Percentiles rank a stretch among this genome's conserved stretches.
phyloP scores from a whole-genome alignment of 1,140 invertebrate genomes.

The Achroia grisella region DNA sequence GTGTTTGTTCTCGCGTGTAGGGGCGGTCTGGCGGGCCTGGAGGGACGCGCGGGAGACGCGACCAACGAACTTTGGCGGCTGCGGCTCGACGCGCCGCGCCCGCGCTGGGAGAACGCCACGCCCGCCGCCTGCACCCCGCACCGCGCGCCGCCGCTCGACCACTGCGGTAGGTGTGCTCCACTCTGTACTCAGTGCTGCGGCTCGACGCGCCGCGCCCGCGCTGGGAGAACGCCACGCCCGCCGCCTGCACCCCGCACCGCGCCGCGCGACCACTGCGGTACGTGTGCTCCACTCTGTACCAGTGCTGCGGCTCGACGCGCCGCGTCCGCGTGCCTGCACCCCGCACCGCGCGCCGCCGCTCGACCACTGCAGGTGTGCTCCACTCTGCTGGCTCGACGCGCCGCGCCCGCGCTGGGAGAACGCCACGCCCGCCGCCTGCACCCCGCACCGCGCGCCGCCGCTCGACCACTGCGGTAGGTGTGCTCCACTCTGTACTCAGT shows the following conservation, averaged over 20 bases:
- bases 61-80: slow-evolving; percentile 55
- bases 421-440: slow-evolving; percentile 44
- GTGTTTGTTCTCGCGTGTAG: slow-evolving; percentile 42
- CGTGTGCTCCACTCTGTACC: too few species aligned
- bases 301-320: too few species aligned
- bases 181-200: too few species aligned
- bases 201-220: slow-evolving; percentile 22
- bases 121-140: slow-evolving; percentile 42
- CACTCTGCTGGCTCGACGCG: slow-evolving; percentile 19
- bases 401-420: slow-evolving; percentile 43
- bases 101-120: slow-evolving; percentile 51
- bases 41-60: slow-evolving; percentile 43
- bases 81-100: slow-evolving; percentile 18
- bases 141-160: slow-evolving; percentile 31
- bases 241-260: slow-evolving; percentile 34
- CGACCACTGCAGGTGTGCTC: too few species aligned
- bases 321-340: too few species aligned
- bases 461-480: slow-evolving; percentile 54
- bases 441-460: slow-evolving; percentile 31
- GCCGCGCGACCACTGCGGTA: slow-evolving; percentile 26
- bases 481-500: too few species aligned
- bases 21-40: slow-evolving; percentile 44
- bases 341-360: too few species aligned
- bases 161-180: slow-evolving; percentile 53
- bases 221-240: slow-evolving; percentile 55